Evolutionary conservation across 1,140 invertebrate species (phyloP), one percentile per base, ranked within the genome.

Genomic region (Chrysoperla carnea): DNA sequence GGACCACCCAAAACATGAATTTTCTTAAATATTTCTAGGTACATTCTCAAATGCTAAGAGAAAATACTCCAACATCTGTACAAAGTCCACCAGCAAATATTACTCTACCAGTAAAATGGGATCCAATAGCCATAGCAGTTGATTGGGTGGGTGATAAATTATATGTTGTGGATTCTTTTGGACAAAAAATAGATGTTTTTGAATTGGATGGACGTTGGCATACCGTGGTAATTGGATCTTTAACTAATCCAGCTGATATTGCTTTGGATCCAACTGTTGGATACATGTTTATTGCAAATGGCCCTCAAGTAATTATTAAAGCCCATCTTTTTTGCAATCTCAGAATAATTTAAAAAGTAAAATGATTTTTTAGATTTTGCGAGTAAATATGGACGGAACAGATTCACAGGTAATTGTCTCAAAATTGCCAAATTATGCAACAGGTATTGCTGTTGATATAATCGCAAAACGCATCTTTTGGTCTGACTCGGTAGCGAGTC

Each of bases 121-220:
- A 81, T 8, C 93, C 91, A 0, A 80, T 84, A 1, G 80, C 85
- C 2, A 59, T 98, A 8, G 91, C 93, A 1, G 78, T 96, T n/a
- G 94, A 99, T 64, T 98, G 93, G 89, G 78, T 98, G 12, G 85
- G 86, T 1, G 81, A 94, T 50, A 97, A 95, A 59, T 67, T 99
- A 5, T 99, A 98, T 60, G 84, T 97, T 8, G 87, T 87, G 0
- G 94, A 99, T 59, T 75, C 81, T 13, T 68, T 92, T 8, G 90
- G 89, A 0, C 87, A 92, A 55, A 90, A 86, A 60, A 83, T 99
- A 39, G 91, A 96, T 56, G 79, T 98, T 1, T 90, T 93, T 54
- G 88, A 93, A 59, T 63, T 93, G 45, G 76, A 84, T 52, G 81
- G 84, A 7, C 65, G 77, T 33, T 78, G 76, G 60, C 79, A 91